Conservation (phyloP, 2,888 invertebrate genomes). For the Acrocyrtus sp. region DNA sequence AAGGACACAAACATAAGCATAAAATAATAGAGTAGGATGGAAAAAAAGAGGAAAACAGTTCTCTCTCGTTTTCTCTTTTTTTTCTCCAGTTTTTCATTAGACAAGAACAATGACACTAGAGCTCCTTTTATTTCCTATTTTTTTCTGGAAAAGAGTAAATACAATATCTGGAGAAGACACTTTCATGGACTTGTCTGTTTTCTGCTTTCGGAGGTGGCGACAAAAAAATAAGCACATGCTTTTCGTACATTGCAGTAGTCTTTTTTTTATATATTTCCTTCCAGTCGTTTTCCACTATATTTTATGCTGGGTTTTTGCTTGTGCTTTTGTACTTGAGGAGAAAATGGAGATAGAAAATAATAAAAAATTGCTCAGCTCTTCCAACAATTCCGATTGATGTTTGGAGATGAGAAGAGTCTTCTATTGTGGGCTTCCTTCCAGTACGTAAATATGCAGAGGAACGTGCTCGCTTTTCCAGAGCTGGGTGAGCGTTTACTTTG, state of each 20-base stretch:
- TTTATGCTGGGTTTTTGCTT: background rate
- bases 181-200: slow-evolving; percentile 16
- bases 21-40: too few species aligned
- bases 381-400: too few species aligned
- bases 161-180: slow-evolving; percentile 38
- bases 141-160: too few species aligned
- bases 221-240: background rate
- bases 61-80: slow-evolving; percentile 8
- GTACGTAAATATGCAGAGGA: too few species aligned
- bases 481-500: too few species aligned
- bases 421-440: too few species aligned
- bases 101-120: slow-evolving; percentile 39
- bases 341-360: too few species aligned
- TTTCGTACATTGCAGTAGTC: slow-evolving; percentile 17
- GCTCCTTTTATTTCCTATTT: slow-evolving; percentile 7
- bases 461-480: too few species aligned
- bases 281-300: slow-evolving; percentile 9
- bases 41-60: slow-evolving; percentile 17
- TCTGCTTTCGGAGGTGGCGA: background rate
- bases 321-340: too few species aligned
- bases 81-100: slow-evolving; percentile 35
- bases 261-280: background rate
- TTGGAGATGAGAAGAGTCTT: too few species aligned
- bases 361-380: too few species aligned
- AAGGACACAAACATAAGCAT: too few species aligned